These are phyloP conservation scores for Campaea margaritaria DNA, from an alignment of 2,888 invertebrate species.

Conservation along the genomic window DNA sequence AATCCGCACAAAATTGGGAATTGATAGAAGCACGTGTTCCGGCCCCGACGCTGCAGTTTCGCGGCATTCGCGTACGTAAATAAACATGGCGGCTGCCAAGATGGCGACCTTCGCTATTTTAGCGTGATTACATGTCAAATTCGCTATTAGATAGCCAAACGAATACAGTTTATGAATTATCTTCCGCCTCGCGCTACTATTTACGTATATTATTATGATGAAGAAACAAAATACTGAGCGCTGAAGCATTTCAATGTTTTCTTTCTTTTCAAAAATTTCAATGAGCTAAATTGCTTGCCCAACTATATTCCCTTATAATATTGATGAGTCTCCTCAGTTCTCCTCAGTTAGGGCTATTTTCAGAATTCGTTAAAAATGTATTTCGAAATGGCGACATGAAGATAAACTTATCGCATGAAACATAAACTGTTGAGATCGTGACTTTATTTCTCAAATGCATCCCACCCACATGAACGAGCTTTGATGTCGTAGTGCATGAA, in stretches of 20 bases:
- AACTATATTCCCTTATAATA: neutral
- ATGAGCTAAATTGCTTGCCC: no score
- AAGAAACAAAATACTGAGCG: neutral
- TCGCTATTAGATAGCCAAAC: constrained; percentile 62
- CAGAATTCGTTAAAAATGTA: neutral
- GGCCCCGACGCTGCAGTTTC: constrained; percentile 74
- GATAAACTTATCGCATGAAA: constrained; percentile 3
- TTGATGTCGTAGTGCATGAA: neutral
- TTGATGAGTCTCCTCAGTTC: neutral
- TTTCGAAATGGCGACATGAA: constrained; percentile 3
- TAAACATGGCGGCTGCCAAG: constrained; percentile 81
- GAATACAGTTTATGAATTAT: constrained; percentile 49
- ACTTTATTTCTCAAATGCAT: constrained; percentile 4
- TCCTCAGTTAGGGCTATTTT: neutral
- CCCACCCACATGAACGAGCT: constrained; percentile 3
- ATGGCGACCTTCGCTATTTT: constrained; percentile 83
- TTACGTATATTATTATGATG: constrained; percentile 1
- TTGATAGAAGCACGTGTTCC: constrained; percentile 73
- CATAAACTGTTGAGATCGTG: constrained; percentile 7
- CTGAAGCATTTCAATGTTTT: no score
- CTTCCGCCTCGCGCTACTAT: constrained; percentile 32
- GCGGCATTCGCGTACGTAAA: constrained; percentile 81
- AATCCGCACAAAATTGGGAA: constrained; percentile 51
- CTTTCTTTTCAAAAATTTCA: no score
- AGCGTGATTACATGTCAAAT: constrained; percentile 66